Percentiles rank a stretch among this genome's conserved stretches.
These are phyloP conservation scores for Drosophila helvetica DNA, from an alignment of 2,888 invertebrate species.

Conservation along the genomic window DNA sequence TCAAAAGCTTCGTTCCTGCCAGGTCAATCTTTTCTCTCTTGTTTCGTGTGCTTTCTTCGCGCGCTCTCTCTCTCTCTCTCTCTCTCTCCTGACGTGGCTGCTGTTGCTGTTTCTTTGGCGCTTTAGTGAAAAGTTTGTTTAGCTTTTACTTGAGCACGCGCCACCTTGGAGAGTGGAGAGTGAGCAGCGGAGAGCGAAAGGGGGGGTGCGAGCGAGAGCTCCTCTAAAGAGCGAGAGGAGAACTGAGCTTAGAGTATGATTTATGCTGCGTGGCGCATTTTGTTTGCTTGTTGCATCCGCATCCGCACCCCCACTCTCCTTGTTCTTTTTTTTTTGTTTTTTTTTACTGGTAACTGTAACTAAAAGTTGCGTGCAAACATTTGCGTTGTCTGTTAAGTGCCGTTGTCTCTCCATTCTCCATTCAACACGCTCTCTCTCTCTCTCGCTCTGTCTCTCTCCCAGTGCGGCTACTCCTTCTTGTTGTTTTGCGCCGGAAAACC, in stretches of 20 bases:
- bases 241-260: conserved; percentile 57
- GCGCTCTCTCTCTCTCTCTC: conserved; percentile 32
- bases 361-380: conserved; percentile 76
- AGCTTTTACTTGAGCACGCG: conserved; percentile 57
- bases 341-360: conserved; percentile 51
- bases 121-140: conserved; percentile 67
- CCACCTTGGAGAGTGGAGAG: conserved; percentile 25
- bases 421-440: not conserved
- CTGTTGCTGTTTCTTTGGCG: conserved; percentile 37
- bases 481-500: conserved; percentile 36
- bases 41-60: conserved; percentile 38
- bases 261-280: conserved; percentile 65
- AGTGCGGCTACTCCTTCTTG: conserved; percentile 12
- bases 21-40: not conserved
- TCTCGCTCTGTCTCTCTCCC: not conserved
- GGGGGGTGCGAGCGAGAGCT: not conserved
- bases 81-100: conserved; percentile 22
- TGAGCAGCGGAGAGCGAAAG: not conserved
- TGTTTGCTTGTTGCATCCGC: conserved; percentile 59
- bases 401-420: conserved; percentile 35
- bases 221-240: not conserved
- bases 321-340: not conserved
- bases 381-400: conserved; percentile 70
- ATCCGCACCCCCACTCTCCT: not conserved
- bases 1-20: not conserved